phyloP scores from a whole-genome alignment of 2,797 vertebrate species.

The Columba guinea region DNA sequence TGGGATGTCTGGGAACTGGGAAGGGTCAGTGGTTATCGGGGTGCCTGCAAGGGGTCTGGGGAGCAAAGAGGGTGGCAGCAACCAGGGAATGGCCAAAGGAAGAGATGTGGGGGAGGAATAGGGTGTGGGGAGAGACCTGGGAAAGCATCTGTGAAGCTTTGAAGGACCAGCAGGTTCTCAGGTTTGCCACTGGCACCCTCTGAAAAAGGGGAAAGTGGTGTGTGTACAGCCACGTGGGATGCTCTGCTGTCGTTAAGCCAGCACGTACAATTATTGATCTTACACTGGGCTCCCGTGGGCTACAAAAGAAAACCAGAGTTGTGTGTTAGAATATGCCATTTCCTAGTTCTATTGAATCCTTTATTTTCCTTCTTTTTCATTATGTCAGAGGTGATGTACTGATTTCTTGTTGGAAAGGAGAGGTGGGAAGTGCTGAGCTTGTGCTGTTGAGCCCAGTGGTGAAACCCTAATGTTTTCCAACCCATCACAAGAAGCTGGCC shows the following conservation, averaged over 20 bases:
- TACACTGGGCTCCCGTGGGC: neutral
- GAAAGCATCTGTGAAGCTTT: neutral
- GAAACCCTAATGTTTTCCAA: neutral
- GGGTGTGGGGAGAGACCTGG: neutral
- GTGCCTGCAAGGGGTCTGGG: neutral
- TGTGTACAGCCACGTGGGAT: neutral
- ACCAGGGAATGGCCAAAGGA: neutral
- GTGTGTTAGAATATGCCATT: neutral
- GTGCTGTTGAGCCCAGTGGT: neutral
- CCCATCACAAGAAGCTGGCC: rapidly evolving
- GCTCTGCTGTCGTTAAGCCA: neutral
- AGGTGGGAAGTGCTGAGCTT: neutral
- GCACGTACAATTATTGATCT: neutral
- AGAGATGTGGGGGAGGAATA: neutral
- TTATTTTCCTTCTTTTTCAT: neutral
- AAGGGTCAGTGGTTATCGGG: neutral
- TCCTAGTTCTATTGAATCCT: neutral
- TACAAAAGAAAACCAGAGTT: neutral
- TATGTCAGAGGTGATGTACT: rapidly evolving
- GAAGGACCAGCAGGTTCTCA: neutral
- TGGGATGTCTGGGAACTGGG: neutral
- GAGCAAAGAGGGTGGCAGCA: neutral
- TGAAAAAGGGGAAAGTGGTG: neutral
- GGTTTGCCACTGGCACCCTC: neutral
- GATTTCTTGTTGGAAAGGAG: neutral